These are phyloP conservation scores for Sitta europaea DNA, from an alignment of 2,113 vertebrate species.

Conservation along the genomic window DNA sequence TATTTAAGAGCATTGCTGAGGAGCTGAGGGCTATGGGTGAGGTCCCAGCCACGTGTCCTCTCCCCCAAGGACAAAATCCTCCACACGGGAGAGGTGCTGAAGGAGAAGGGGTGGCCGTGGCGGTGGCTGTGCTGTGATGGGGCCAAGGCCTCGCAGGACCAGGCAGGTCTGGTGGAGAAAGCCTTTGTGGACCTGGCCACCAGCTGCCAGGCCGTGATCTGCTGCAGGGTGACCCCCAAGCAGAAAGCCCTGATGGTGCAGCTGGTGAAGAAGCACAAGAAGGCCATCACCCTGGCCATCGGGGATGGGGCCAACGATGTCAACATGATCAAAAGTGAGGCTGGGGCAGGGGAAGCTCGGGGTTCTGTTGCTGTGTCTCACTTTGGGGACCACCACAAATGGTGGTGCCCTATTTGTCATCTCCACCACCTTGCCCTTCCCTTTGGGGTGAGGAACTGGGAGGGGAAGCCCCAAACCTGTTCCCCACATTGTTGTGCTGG, in stretches of 20 bases:
- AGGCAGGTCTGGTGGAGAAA: slow-evolving; percentile 58
- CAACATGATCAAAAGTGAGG: slow-evolving; percentile 97
- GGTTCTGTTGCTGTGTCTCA: accelerated
- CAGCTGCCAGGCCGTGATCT: slow-evolving; percentile 87
- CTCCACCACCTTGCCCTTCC: not conserved
- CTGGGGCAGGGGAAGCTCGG: accelerated
- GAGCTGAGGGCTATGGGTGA: not conserved
- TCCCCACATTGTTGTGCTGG: not conserved
- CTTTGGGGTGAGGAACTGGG: not conserved
- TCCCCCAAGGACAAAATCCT: slow-evolving; percentile 65
- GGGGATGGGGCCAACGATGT: slow-evolving; percentile 94
- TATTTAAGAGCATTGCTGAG: not conserved
- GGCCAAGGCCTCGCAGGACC: not conserved
- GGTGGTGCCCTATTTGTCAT: not conserved
- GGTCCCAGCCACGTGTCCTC: accelerated
- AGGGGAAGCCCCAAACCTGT: not conserved
- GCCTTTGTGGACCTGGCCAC: slow-evolving; percentile 83
- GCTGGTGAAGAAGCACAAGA: slow-evolving; percentile 83
- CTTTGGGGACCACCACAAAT: too few relatives aligned
- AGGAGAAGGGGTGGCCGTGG: not conserved
- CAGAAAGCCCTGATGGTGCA: slow-evolving; percentile 87
- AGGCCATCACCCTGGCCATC: slow-evolving; percentile 81
- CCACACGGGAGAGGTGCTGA: not conserved
- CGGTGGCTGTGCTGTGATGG: not conserved
- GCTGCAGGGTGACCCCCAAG: slow-evolving; percentile 89